phyloP scores from a whole-genome alignment of 2,113 vertebrate genomes.

The Oxygymnocypris stewartii region DNA sequence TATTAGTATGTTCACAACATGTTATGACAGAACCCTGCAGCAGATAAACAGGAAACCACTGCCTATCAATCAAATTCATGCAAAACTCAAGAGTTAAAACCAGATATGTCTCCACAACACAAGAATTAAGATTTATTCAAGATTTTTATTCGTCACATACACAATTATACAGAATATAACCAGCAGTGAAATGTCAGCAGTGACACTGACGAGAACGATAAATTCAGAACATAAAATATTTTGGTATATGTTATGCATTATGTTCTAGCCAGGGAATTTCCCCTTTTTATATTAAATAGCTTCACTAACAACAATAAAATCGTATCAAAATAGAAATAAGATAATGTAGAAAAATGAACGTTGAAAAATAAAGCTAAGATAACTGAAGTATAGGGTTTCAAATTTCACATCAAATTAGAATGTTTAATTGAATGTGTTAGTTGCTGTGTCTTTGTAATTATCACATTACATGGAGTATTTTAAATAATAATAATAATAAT shows the following conservation, averaged over 20 bases:
- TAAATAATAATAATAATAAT: background rate
- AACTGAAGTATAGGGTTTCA: background rate
- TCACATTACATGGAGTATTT: background rate
- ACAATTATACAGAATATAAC: too few relatives aligned
- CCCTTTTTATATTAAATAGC: background rate
- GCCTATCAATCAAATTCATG: constrained; percentile 1
- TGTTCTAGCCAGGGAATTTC: background rate
- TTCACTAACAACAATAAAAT: background rate
- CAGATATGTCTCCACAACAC: background rate
- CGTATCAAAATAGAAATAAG: background rate
- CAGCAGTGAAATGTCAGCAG: too few relatives aligned
- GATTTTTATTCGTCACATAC: too few relatives aligned
- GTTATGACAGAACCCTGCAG: constrained; percentile 46
- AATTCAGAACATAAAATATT: background rate
- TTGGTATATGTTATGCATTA: background rate
- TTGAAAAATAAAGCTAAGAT: background rate
- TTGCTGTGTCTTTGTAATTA: background rate
- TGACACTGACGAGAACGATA: background rate
- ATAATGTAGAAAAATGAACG: background rate
- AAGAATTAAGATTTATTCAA: too few relatives aligned
- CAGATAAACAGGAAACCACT: constrained; percentile 16
- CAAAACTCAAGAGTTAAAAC: background rate
- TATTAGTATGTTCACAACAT: constrained; percentile 54
- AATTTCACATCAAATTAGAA: background rate
- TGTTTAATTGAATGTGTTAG: background rate